These are phyloP conservation scores for Crocidura indochinensis DNA, from an alignment of 2,797 vertebrate genomes.

Conservation along the genomic window DNA sequence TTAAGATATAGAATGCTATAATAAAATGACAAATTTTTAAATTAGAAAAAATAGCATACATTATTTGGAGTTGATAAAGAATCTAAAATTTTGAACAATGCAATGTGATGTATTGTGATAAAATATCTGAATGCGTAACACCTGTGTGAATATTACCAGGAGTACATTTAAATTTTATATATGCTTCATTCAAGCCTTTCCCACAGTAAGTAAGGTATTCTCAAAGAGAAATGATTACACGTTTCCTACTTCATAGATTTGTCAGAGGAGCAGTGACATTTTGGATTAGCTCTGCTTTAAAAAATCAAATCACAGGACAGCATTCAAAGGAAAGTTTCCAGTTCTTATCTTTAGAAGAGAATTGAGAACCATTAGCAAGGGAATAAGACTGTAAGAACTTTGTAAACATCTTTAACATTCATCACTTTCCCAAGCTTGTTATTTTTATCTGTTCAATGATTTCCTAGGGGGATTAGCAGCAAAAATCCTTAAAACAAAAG, in stretches of 20 bases:
- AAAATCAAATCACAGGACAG: constrained; percentile 58
- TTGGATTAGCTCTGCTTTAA: constrained; percentile 31
- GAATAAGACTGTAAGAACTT: constrained; percentile 59
- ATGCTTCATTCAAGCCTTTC: constrained; percentile 23
- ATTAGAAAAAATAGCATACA: background rate
- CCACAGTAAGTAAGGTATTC: background rate
- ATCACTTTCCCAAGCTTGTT: constrained; percentile 71
- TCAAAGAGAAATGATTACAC: background rate
- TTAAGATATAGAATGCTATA: constrained; percentile 10
- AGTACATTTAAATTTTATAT: background rate
- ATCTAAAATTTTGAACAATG: background rate
- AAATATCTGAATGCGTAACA: constrained; percentile 9
- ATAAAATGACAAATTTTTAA: background rate
- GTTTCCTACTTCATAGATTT: background rate
- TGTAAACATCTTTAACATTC: constrained; percentile 49
- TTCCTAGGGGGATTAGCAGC: constrained; percentile 71
- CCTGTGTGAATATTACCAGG: constrained; percentile 3
- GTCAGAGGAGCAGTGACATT: constrained; percentile 33
- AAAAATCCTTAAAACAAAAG: constrained; percentile 77
- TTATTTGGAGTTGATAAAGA: background rate
- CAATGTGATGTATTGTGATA: background rate
- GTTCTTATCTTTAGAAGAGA: constrained; percentile 43
- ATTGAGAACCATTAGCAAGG: constrained; percentile 35
- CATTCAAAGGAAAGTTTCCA: constrained; percentile 69
- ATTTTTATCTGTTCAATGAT: constrained; percentile 75